Conservation (phyloP, 2,113 vertebrate genomes). For the Ameiurus melas region DNA sequence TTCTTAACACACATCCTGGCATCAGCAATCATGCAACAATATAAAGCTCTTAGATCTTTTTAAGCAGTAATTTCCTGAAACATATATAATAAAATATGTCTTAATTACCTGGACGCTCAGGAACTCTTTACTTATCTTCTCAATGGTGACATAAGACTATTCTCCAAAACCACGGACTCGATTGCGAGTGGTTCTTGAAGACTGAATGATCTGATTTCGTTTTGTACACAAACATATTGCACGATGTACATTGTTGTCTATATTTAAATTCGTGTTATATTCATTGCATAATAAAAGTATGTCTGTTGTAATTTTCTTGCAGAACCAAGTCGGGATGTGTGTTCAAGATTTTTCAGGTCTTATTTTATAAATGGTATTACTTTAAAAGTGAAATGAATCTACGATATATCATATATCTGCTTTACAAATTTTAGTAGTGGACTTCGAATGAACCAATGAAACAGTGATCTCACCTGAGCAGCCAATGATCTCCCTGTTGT, state of each 20-base stretch:
- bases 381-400: not conserved
- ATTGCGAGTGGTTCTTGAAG: not conserved
- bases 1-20: not conserved
- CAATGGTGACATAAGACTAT: not conserved
- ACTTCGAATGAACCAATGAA: not conserved
- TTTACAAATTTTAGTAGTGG: not conserved
- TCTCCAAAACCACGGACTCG: not conserved
- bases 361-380: not conserved
- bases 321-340: not conserved
- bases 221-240: not conserved
- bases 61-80: not conserved
- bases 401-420: not conserved
- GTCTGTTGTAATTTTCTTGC: not conserved
- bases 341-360: not conserved
- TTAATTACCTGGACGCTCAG: not conserved
- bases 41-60: not conserved
- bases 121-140: not conserved
- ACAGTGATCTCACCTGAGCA: slow-evolving; percentile 5
- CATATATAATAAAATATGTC: not conserved
- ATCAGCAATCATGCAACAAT: not conserved
- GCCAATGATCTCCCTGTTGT: slow-evolving; percentile 15
- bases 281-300: not conserved
- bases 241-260: not conserved
- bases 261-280: not conserved
- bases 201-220: not conserved